Percentiles rank a stretch among this genome's conserved stretches.
phyloP scores from a whole-genome alignment of 2,797 vertebrate genomes.

The Philypnodon macrostomus region DNA sequence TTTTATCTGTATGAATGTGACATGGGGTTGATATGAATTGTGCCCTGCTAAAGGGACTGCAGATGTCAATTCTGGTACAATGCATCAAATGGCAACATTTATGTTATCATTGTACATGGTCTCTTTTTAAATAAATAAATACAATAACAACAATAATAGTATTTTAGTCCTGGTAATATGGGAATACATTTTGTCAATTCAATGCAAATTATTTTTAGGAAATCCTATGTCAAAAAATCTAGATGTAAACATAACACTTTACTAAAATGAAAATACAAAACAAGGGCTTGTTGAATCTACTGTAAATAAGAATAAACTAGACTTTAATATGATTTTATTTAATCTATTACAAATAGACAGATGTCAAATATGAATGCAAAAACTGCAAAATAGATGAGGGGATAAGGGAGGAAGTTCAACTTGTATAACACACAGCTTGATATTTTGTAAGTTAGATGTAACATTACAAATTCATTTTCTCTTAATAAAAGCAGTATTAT shows the following conservation, averaged over 20 bases:
- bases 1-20: no score
- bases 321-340: slow-evolving; percentile 60
- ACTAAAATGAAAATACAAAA: no score
- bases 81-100: no score
- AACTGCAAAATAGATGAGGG: slow-evolving; percentile 51
- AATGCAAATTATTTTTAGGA: slow-evolving; percentile 17
- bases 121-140: no score
- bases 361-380: slow-evolving; percentile 74
- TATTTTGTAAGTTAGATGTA: slow-evolving; percentile 37
- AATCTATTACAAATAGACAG: slow-evolving; percentile 68
- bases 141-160: neutral
- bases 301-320: slow-evolving; percentile 32
- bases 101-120: no score
- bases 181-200: slow-evolving; percentile 13
- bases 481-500: neutral
- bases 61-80: no score
- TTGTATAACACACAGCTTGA: slow-evolving; percentile 61
- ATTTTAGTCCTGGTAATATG: slow-evolving; percentile 6
- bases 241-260: neutral
- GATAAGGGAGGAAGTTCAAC: slow-evolving; percentile 51
- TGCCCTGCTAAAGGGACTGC: no score
- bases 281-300: neutral
- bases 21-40: no score
- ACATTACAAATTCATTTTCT: slow-evolving; percentile 4
- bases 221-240: neutral